These are phyloP conservation scores for Megaceryle maxima DNA, from an alignment of 2,113 vertebrate genomes.

Conservation along the genomic window DNA sequence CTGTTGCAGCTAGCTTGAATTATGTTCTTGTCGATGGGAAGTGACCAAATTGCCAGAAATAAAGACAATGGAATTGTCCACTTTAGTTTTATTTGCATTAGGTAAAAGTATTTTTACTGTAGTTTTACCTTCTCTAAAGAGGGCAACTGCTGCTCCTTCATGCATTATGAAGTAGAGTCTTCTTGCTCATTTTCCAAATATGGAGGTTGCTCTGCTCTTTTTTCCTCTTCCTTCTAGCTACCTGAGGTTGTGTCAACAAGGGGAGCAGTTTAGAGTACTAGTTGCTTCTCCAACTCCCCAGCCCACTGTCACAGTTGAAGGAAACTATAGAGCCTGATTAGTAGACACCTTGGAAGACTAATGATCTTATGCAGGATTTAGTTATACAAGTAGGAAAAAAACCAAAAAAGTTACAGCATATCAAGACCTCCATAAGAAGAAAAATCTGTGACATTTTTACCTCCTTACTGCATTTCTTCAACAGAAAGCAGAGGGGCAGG, in stretches of 20 bases:
- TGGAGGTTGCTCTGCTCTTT: background rate
- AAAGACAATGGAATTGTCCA: background rate
- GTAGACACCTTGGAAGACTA: background rate
- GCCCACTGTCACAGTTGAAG: background rate
- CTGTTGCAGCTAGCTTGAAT: background rate
- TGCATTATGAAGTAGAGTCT: background rate
- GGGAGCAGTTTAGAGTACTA: background rate
- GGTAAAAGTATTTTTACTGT: background rate
- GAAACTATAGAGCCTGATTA: background rate
- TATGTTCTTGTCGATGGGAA: background rate
- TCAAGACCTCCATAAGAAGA: background rate
- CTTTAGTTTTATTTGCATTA: background rate
- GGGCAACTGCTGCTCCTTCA: background rate
- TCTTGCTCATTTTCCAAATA: background rate
- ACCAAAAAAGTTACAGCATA: background rate
- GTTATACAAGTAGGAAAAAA: background rate
- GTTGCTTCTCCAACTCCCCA: background rate
- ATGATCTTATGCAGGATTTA: background rate
- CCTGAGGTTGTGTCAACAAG: slow-evolving; percentile 1
- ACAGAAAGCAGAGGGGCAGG: background rate
- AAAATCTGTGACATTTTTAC: background rate
- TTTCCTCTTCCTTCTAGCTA: background rate
- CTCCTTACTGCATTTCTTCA: background rate
- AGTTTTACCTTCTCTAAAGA: slow-evolving; percentile 11
- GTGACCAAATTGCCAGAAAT: background rate